Conservation (phyloP, 1,140 invertebrate genomes). For the Lucilia cuprina region DNA sequence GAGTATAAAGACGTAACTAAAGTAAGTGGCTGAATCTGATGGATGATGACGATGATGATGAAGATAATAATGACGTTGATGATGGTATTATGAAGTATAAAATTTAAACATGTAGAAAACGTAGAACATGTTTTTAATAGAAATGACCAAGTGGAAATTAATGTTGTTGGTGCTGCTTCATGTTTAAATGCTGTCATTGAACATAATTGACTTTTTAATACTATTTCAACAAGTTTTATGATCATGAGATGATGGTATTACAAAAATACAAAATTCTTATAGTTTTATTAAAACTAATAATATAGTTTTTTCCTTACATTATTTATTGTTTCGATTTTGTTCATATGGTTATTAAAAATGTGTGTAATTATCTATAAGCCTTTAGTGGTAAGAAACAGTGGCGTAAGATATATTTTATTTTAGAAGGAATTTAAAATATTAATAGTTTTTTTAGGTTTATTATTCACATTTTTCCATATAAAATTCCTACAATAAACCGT, state of each 20-base stretch:
- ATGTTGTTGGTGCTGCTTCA: not conserved
- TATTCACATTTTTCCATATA: too few relatives aligned
- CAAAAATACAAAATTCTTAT: not conserved
- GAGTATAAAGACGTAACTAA: not conserved
- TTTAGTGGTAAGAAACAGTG: not conserved
- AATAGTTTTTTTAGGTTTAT: too few relatives aligned
- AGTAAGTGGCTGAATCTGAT: not conserved
- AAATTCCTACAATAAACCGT: too few relatives aligned
- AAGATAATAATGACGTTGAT: not conserved
- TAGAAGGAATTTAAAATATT: not conserved
- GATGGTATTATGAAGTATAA: conserved; percentile 2
- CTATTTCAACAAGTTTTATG: conserved; percentile 2
- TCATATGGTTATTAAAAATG: not conserved
- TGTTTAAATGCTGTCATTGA: not conserved
- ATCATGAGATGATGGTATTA: not conserved
- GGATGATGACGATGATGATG: not conserved
- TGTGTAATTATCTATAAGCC: not conserved
- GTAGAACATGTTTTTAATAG: not conserved
- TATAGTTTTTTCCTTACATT: not conserved
- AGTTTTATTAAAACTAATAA: not conserved
- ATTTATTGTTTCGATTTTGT: not conserved
- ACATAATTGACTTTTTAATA: not conserved
- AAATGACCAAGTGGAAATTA: not conserved
- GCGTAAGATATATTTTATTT: not conserved
- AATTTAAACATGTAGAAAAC: not conserved